phyloP scores from a whole-genome alignment of 2,113 vertebrate genomes.

The Corapipo altera region DNA sequence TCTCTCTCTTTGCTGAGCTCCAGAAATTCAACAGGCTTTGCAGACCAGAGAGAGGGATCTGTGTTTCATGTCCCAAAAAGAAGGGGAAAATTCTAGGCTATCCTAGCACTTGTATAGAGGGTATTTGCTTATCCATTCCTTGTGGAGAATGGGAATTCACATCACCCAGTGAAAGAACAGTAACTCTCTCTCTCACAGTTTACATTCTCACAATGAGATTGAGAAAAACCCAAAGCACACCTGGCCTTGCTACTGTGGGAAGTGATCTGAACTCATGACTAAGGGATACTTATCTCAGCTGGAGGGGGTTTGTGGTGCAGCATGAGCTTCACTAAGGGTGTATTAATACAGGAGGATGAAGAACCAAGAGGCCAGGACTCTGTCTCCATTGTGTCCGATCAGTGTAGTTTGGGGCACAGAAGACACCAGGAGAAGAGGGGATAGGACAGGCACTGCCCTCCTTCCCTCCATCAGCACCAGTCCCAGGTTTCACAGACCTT shows the following conservation, averaged over 20 bases:
- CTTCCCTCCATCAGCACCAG: not conserved
- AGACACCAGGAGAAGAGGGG: not conserved
- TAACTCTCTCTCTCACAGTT: fast-evolving
- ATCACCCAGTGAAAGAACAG: not conserved
- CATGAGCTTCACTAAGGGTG: not conserved
- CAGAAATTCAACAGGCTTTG: not conserved
- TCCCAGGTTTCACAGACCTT: not conserved
- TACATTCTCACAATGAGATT: not conserved
- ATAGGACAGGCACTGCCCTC: not conserved
- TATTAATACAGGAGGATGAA: not conserved
- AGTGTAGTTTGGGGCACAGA: not conserved
- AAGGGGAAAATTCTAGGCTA: not conserved
- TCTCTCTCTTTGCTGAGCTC: not conserved
- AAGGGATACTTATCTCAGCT: not conserved
- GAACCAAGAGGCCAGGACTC: not conserved
- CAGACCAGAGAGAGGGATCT: not conserved
- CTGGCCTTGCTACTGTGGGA: not conserved
- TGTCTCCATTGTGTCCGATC: not conserved
- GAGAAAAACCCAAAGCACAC: not conserved
- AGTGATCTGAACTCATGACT: not conserved
- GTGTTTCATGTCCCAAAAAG: not conserved
- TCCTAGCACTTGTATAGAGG: not conserved
- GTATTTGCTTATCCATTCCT: not conserved
- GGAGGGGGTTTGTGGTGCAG: not conserved
- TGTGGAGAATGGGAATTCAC: not conserved